Evolutionary conservation across 2,797 vertebrate species (phyloP), one percentile per base, ranked within the genome.

Genomic region (Gadopsis bispinosus): DNA sequence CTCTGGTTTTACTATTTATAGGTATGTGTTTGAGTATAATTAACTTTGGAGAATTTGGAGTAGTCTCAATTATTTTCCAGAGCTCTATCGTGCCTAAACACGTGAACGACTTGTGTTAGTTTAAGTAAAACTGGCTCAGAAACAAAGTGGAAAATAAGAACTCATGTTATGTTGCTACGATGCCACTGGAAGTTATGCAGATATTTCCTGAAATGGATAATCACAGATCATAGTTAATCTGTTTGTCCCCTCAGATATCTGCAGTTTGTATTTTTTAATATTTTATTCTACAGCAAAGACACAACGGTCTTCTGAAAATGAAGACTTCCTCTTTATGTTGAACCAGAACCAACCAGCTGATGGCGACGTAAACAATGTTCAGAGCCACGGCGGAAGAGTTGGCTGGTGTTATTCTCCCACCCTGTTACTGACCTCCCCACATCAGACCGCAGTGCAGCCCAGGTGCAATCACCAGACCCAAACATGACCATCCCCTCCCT

Each of bases 351-450:
- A 47, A 12, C 48, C 33, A 22, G 48, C 20, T 35, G 26, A 26
- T 62, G 16, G 10, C 7, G 13, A 16, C 0, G 22, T 31, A 43
- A 69, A 47, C 20, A 4, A 19, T 53, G 7, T 54, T 35, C 26
- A 26, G 39, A 43, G n/a, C 35, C 35, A 31, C 5, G 12, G 39
- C 53, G 56, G 26, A 54, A 3, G 7, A 19, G 1, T 5, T 11
- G 2, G 7, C n/a, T n/a, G 31, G 37, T 54, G 26, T 50, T 20
- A 0, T 50, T 64, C 58, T 81, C 75, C 72, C 45, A 19, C 63
- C 67, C 22, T 60, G 64, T 85, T 73, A 73, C 39, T 79, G 73
- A 33, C 20, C 53, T 66, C 31, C 22, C 16, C 5, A 11, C 17
- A 3, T 26, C 33, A 45, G 20, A n/a, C 41, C 3, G 3, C 31